Evolutionary conservation across 2,888 invertebrate genomes (phyloP), one percentile per base, ranked within the genome.

Genomic region (Candidula unifasciata): DNA sequence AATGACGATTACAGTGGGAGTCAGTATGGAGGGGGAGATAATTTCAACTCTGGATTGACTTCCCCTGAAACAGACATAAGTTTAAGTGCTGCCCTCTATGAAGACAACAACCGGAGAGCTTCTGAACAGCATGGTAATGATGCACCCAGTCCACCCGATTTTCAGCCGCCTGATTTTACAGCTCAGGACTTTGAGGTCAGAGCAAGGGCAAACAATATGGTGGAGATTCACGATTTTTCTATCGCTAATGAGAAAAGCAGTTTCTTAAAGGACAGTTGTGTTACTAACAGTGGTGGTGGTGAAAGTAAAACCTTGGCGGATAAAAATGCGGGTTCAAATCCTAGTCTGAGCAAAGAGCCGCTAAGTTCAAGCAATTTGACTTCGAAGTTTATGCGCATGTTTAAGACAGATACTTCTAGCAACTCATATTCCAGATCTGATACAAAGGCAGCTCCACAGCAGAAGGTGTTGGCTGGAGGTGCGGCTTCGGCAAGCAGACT

Each of bases 1-100:
- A 89, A 86, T 44, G 90, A 91, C 78, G 89, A 91, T 80, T 89
- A 91, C 82, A 89, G 90, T 86, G 91, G 91, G 87, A 88, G 88
- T 71, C 87, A 89, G 79, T 89, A 90, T 64, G 78, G 82, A 68
- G 82, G 76, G 54, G 89, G 89, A 33, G 89, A 88, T 37, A 79
- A 69, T n/a, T 37, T 3, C 27, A 76, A 52, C 57, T 80, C 66
- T 30, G 37, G 33, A 18, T 35, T 87, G 85, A 64, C 80, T 44
- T 79, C 86, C 27, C 85, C 84, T 74, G 88, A 85, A 5, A 86
- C 85, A 57, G 77, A 80, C 66, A 76, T 84, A 71, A 85, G 82
- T 52, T 64, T 82, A 44, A 82, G 85, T 52, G 54, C 83, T n/a
- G 73, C 74, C 30, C 57, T 74, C 0, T 83, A 79, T 16, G 60